Conservation (phyloP, 2,113 vertebrate genomes). For the Mustela nigripes region DNA sequence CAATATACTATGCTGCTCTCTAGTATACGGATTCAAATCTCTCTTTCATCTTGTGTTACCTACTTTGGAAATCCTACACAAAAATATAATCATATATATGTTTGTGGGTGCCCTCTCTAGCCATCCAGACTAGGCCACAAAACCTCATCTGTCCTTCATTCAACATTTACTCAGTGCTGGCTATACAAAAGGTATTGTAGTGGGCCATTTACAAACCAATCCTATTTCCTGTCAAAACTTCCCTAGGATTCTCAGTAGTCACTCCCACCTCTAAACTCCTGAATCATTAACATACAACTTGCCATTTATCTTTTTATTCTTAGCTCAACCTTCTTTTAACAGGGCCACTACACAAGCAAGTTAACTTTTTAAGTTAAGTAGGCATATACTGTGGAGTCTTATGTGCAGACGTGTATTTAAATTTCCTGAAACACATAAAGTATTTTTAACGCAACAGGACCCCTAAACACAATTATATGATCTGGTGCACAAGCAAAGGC, state of each 20-base stretch:
- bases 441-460: neutral
- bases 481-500: neutral
- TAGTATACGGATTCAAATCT: neutral
- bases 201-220: constrained; percentile 8
- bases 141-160: neutral
- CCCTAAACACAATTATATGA: neutral
- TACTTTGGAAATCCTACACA: constrained; percentile 15
- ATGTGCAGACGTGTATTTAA: neutral
- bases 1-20: neutral
- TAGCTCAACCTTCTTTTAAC: neutral
- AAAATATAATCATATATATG: neutral
- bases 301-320: constrained; percentile 25
- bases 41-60: neutral
- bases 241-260: neutral
- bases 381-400: neutral
- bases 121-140: neutral
- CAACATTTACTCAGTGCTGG: neutral
- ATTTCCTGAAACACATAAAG: constrained; percentile 3
- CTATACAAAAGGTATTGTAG: neutral
- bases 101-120: neutral
- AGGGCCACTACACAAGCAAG: neutral
- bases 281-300: constrained; percentile 20
- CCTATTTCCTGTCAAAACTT: constrained; percentile 1
- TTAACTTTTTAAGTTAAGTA: constrained; percentile 30
- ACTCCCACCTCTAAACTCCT: neutral